phyloP scores from a whole-genome alignment of 2,113 vertebrate species.

The Anthoscopus minutus region DNA sequence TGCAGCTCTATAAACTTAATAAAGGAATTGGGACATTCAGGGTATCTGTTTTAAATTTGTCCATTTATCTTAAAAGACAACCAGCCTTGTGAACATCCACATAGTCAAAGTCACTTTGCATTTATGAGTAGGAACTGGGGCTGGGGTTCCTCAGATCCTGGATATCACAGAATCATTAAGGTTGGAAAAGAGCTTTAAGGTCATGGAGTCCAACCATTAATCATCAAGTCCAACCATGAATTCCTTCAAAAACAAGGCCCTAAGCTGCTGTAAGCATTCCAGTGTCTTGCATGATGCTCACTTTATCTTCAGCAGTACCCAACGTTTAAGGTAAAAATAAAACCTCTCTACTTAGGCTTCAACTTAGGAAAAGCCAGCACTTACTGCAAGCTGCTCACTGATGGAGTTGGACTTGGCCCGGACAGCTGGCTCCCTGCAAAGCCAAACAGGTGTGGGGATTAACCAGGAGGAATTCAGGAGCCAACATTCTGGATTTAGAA shows the following conservation, averaged over 20 bases:
- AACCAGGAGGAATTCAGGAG: not conserved
- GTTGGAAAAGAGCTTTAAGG: not conserved
- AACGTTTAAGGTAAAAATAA: not conserved
- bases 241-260: not conserved
- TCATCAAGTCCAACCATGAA: not conserved
- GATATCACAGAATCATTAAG: not conserved
- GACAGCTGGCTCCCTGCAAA: constrained; percentile 80
- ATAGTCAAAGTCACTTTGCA: not conserved
- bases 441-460: not conserved
- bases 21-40: no score
- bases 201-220: not conserved
- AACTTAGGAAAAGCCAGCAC: not conserved
- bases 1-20: not conserved
- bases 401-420: constrained; percentile 88
- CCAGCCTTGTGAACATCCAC: not conserved
- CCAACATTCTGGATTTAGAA: not conserved
- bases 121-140: not conserved
- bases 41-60: not conserved
- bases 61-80: not conserved
- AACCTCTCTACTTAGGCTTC: not conserved
- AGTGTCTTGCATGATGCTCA: not conserved
- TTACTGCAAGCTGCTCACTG: constrained; percentile 86
- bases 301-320: not conserved
- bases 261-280: not conserved
- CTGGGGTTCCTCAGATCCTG: not conserved